Evolutionary conservation across 2,113 vertebrate genomes (phyloP).

Genomic region (Aptenodytes patagonicus): DNA sequence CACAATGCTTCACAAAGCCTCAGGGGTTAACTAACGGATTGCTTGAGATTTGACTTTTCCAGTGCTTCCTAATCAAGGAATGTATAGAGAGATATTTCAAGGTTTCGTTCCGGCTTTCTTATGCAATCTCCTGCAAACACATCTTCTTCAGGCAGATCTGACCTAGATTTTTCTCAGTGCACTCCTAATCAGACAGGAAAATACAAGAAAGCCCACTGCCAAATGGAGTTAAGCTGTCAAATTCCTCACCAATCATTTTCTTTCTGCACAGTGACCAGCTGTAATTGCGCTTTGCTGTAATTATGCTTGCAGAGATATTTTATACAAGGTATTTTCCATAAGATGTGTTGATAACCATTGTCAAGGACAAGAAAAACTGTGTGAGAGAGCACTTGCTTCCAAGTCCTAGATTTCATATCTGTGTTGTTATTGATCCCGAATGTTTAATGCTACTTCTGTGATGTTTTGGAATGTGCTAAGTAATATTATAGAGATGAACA

Average conservation of each 20-base stretch:
- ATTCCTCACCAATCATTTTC: background rate
- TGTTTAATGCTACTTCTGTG: background rate
- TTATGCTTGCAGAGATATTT: background rate
- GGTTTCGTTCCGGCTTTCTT: background rate
- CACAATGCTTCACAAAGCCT: background rate
- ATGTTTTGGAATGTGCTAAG: background rate
- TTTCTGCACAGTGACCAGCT: background rate
- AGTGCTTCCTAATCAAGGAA: background rate
- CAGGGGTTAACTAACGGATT: background rate
- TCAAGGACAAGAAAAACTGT: background rate
- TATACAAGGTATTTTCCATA: background rate
- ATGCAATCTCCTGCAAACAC: background rate
- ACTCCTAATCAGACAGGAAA: background rate
- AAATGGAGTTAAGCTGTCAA: background rate
- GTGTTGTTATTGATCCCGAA: background rate
- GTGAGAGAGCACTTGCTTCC: background rate
- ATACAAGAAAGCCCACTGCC: background rate
- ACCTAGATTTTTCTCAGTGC: background rate
- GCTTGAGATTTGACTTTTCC: background rate
- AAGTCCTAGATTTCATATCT: background rate
- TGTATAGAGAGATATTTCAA: background rate
- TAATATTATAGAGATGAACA: background rate
- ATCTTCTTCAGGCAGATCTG: background rate
- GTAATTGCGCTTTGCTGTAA: background rate
- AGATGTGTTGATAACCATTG: rapidly evolving